A percentile compares a stretch with the other conserved stretches of the same genome.
These are phyloP conservation scores for Ctenosaura bakeri DNA, from an alignment of 2,797 vertebrate species.

Conservation along the genomic window DNA sequence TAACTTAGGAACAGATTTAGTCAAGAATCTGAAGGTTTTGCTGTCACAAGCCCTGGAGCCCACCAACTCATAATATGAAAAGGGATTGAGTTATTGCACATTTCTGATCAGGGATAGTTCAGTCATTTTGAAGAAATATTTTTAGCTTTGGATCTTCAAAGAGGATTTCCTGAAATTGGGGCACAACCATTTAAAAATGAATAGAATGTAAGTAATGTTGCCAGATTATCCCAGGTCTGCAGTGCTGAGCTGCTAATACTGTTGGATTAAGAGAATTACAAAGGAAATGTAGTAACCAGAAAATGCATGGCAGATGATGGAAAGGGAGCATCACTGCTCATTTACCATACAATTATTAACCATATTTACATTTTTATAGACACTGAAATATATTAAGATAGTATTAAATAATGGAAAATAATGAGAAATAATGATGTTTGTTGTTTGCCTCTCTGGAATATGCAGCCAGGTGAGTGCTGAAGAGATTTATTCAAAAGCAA, in stretches of 20 bases:
- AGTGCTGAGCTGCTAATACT: not conserved
- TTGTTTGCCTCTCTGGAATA: not conserved
- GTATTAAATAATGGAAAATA: not conserved
- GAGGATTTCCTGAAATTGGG: slow-evolving; percentile 5
- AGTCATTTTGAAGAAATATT: not conserved
- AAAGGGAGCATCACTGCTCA: not conserved
- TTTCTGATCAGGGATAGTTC: not conserved
- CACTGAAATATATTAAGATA: not conserved
- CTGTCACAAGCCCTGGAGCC: not conserved
- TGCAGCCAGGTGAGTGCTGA: not conserved
- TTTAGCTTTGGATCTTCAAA: slow-evolving; percentile 6
- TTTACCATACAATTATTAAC: not conserved
- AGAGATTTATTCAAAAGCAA: not conserved
- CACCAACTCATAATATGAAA: not conserved
- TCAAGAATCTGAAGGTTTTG: not conserved
- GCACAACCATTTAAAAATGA: slow-evolving; percentile 10
- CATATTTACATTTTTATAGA: not conserved
- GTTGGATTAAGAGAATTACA: slow-evolving; percentile 17
- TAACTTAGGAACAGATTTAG: not conserved
- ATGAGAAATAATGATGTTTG: not conserved
- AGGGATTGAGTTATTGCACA: not conserved
- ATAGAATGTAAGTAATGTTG: slow-evolving; percentile 17
- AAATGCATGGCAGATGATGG: not conserved
- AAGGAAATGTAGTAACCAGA: not conserved
- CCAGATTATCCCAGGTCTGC: slow-evolving; percentile 1